phyloP scores from a whole-genome alignment of 2,113 vertebrate genomes.

The Seriola dumerili region DNA sequence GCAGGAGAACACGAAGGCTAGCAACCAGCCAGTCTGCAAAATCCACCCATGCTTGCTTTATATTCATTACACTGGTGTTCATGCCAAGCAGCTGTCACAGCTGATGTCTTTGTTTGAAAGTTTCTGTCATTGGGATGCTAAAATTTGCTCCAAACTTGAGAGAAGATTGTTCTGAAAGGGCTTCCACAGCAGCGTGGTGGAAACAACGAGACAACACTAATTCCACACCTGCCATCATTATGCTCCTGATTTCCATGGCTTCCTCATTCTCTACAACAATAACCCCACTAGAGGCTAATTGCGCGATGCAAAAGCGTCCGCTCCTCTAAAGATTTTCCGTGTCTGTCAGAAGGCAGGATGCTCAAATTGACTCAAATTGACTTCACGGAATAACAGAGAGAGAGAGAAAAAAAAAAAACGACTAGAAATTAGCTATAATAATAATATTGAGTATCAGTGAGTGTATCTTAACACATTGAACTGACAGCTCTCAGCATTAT shows the following conservation, averaged over 20 bases:
- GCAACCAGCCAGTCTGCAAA: constrained; percentile 43
- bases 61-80: constrained; percentile 52
- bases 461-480: constrained; percentile 65
- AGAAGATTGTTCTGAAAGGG: constrained; percentile 36
- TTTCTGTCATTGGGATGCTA: constrained; percentile 33
- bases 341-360: constrained; percentile 50
- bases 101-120: constrained; percentile 60
- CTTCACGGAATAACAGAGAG: constrained; percentile 17
- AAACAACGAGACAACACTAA: constrained; percentile 53
- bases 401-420: neutral
- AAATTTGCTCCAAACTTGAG: constrained; percentile 47
- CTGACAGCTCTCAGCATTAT: constrained; percentile 55
- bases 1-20: constrained; percentile 25
- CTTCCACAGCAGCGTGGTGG: constrained; percentile 37
- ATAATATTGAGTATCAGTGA: constrained; percentile 56
- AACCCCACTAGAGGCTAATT: constrained; percentile 65
- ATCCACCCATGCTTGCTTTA: constrained; percentile 39
- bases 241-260: constrained; percentile 52
- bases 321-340: constrained; percentile 44
- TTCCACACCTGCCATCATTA: constrained; percentile 76
- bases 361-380: constrained; percentile 38
- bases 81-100: constrained; percentile 50
- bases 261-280: constrained; percentile 63
- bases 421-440: constrained; percentile 40
- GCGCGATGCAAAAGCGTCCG: constrained; percentile 36